phyloP scores from a whole-genome alignment of 2,888 invertebrate genomes.

The Pyrgus malvae region DNA sequence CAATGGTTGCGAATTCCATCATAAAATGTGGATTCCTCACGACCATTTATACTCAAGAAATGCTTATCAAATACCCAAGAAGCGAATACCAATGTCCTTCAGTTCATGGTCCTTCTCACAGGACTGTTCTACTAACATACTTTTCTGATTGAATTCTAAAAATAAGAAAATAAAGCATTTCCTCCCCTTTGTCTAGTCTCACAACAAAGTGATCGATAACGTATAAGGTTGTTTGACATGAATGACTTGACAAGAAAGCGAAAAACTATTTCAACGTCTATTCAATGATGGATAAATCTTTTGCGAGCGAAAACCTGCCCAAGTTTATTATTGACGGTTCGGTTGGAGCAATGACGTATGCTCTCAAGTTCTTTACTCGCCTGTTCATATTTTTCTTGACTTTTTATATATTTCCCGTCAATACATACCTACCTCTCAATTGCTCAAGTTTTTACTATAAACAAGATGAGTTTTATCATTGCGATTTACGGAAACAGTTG shows the following conservation, averaged over 20 bases:
- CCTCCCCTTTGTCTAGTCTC: slow-evolving; percentile 11
- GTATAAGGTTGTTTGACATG: slow-evolving; percentile 15
- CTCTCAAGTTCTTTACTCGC: slow-evolving; percentile 14
- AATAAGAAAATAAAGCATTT: slow-evolving; percentile 27
- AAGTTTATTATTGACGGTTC: slow-evolving; percentile 30
- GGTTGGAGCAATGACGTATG: slow-evolving; percentile 20
- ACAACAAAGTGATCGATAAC: slow-evolving; percentile 13
- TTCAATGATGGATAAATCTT: slow-evolving; percentile 27
- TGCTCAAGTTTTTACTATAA: too few relatives aligned
- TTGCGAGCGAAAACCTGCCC: slow-evolving; percentile 24
- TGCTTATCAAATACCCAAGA: slow-evolving; percentile 25
- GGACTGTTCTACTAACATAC: slow-evolving; percentile 27
- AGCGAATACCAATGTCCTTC: slow-evolving; percentile 32
- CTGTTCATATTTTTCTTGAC: slow-evolving; percentile 1
- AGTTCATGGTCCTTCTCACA: slow-evolving; percentile 7
- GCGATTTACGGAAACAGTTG: too few relatives aligned
- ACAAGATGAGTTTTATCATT: too few relatives aligned
- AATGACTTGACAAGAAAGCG: slow-evolving; percentile 22
- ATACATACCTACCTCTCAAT: too few relatives aligned
- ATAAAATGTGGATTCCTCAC: too few relatives aligned
- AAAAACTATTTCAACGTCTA: slow-evolving; percentile 39
- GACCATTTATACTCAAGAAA: too few relatives aligned
- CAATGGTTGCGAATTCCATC: too few relatives aligned
- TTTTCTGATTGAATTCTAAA: slow-evolving; percentile 38
- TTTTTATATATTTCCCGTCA: background rate